These are phyloP conservation scores for Rhodinocichla rosea DNA, from an alignment of 2,113 vertebrate genomes.

Conservation along the genomic window DNA sequence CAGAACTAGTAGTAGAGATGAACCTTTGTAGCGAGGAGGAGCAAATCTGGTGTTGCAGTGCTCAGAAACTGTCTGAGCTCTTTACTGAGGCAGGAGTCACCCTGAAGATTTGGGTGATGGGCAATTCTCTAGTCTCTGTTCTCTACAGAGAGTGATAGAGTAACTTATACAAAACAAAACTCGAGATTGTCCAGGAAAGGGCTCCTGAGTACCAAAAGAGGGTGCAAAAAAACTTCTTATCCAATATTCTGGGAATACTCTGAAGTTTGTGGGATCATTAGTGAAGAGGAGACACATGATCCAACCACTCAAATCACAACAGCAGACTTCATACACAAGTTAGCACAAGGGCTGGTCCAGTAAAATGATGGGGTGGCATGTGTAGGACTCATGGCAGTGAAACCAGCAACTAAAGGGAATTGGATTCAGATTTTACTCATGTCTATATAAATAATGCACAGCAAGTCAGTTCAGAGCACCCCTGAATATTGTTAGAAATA, in stretches of 20 bases:
- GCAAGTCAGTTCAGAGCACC: not conserved
- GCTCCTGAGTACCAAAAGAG: not conserved
- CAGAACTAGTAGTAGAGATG: not conserved
- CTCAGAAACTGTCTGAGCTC: not conserved
- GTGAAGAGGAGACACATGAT: not conserved
- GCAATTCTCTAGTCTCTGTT: not conserved
- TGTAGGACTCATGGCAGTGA: not conserved
- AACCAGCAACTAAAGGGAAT: not conserved
- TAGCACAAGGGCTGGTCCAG: not conserved
- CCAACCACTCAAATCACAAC: not conserved
- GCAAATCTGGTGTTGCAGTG: not conserved
- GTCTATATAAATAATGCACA: not conserved
- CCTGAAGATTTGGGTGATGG: not conserved
- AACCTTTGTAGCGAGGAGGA: not conserved
- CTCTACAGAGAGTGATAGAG: not conserved
- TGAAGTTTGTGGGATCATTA: not conserved
- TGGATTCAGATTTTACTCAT: not conserved
- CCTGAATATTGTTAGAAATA: not conserved
- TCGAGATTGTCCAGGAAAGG: not conserved
- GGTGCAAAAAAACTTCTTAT: not conserved
- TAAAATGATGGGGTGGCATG: not conserved
- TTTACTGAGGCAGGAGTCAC: not conserved
- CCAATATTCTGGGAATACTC: not conserved
- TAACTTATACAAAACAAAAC: not conserved
- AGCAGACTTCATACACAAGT: not conserved